Conservation (phyloP, 2,113 vertebrate species). For the Corythoichthys intestinalis region DNA sequence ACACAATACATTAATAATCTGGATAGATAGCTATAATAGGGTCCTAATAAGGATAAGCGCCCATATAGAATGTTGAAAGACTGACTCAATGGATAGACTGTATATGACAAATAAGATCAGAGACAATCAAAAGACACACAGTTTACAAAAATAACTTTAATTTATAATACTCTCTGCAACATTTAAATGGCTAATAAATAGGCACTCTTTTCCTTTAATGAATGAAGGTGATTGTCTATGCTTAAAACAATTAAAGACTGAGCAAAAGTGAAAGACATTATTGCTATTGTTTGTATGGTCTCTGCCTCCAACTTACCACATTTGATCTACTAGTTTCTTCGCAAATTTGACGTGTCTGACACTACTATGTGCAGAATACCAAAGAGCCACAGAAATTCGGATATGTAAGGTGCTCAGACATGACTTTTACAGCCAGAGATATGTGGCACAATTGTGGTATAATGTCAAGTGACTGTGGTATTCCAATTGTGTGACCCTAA, state of each 20-base stretch:
- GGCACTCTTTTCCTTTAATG: too few relatives aligned
- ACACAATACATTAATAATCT: too few relatives aligned
- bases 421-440: constrained; percentile 8
- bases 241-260: too few relatives aligned
- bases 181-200: too few relatives aligned
- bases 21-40: too few relatives aligned
- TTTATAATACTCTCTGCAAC: too few relatives aligned
- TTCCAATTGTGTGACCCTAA: constrained; percentile 36
- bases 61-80: too few relatives aligned
- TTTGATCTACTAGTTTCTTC: constrained; percentile 38
- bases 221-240: too few relatives aligned
- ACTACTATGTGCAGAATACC: constrained; percentile 15
- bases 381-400: constrained; percentile 12
- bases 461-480: constrained; percentile 46
- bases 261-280: constrained; percentile 8
- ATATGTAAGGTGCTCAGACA: constrained; percentile 5
- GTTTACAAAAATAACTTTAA: too few relatives aligned
- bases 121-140: constrained; percentile 6
- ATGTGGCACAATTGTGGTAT: constrained; percentile 44
- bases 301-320: neutral
- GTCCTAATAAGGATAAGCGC: too few relatives aligned
- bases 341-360: constrained; percentile 53
- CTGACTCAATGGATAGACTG: too few relatives aligned
- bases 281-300: constrained; percentile 18
- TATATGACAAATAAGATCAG: too few relatives aligned